Percentiles rank a stretch among this genome's conserved stretches.
Evolutionary conservation across 2,888 invertebrate species (phyloP).

Genomic region (Pristionchus japonicus): DNA sequence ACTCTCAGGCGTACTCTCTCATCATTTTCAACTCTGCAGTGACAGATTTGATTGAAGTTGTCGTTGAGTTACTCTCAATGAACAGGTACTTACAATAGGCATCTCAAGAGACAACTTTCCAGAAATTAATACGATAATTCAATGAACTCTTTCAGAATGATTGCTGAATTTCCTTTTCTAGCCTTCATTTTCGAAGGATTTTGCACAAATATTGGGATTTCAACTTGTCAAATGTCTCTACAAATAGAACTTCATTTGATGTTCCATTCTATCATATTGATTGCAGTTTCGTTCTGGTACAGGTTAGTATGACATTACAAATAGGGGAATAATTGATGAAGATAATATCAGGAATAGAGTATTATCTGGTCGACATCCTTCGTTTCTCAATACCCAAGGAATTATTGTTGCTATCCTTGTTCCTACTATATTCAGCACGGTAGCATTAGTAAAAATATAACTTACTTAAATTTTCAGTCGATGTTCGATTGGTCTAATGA

Average conservation of each 20-base stretch:
- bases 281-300: background rate
- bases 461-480: background rate
- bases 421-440: background rate
- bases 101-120: too few species aligned
- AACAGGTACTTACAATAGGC: background rate
- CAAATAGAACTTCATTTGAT: background rate
- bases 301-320: background rate
- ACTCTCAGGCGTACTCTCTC: background rate
- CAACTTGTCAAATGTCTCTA: background rate
- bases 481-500: background rate
- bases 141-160: conserved; percentile 1
- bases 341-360: background rate
- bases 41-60: background rate
- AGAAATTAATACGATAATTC: too few species aligned
- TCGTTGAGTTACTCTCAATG: background rate
- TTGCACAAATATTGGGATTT: background rate
- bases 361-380: background rate
- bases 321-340: background rate
- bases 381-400: background rate
- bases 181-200: background rate
- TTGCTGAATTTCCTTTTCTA: background rate
- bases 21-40: background rate
- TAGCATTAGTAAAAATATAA: too few species aligned
- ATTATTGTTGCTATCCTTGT: background rate
- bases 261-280: background rate